Evolutionary conservation across 2,113 vertebrate species (phyloP), one percentile per base, ranked within the genome.

Genomic region (Eulemur macaco): DNA sequence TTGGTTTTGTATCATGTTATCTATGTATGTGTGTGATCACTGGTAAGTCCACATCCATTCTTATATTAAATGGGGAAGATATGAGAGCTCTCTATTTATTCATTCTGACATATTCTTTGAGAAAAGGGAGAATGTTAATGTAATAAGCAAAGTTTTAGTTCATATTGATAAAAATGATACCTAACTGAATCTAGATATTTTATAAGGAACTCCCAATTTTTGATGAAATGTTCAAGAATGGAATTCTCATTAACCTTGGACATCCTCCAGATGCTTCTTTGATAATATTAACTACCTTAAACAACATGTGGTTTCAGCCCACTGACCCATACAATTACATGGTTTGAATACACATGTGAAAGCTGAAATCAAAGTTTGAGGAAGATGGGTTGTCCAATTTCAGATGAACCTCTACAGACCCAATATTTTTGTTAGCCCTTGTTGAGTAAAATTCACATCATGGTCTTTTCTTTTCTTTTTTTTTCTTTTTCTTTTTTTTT

Each of bases 221-320:
- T 88, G 87, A 85, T 64, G 86, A 89, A 82, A 85, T 31, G 54
- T 81, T 52, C 27, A 71, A 71, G 93, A 89, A 94, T 98, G 98
- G 97, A 96, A 95, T 97, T 98, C 97, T 97, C 97, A 97, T 97
- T 89, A 98, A 87, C 83, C 92, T 88, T 94, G 89, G 74, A 54
- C 93, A 76, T 91, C 69, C 78, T 97, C 96, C 98, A 98, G 94
- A 96, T 97, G 97, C 71, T 64, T 80, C 93, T 98, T 97, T 98
- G 97, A 95, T 97, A 95, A 50, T 89, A 64, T 77, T 89, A 88
- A 93, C 93, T 93, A 81, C 89, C 91, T 82, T 47, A 39, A 66
- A 58, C 64, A 68, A 86, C 93, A 94, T 95, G 91, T 96, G 94
- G 71, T 34, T 92, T 89, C 47, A 56, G 47, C 45, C 89, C 96